These are phyloP conservation scores for Scaptodrosophila latifasciaeformis DNA, from an alignment of 2,888 invertebrate species.

Conservation along the genomic window DNA sequence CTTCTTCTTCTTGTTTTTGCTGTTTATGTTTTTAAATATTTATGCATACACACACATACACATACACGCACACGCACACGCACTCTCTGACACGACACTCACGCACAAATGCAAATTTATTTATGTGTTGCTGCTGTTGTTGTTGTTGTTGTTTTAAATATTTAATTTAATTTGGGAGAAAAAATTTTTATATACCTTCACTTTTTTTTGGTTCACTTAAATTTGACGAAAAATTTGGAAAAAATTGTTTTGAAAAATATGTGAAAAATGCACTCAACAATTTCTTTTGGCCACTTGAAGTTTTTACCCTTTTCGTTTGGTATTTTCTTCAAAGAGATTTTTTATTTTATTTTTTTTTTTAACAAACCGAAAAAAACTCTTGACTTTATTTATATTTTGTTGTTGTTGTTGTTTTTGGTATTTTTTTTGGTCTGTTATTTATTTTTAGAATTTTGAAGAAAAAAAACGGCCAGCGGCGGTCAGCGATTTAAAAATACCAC, in stretches of 20 bases:
- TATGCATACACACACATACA: too few species aligned
- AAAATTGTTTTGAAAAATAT: conserved; percentile 19
- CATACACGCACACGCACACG: too few species aligned
- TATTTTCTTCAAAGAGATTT: neutral
- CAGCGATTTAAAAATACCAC: conserved; percentile 61
- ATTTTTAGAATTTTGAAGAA: conserved; percentile 50
- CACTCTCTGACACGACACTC: too few species aligned
- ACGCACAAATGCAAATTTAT: too few species aligned
- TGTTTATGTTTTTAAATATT: too few species aligned
- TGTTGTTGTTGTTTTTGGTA: conserved; percentile 31
- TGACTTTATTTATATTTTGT: conserved; percentile 17
- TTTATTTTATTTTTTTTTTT: neutral
- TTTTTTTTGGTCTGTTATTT: conserved; percentile 30
- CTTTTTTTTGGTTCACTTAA: neutral
- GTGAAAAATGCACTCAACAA: conserved; percentile 2
- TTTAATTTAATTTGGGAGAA: neutral
- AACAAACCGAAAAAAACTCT: conserved; percentile 28
- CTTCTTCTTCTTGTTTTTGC: too few species aligned
- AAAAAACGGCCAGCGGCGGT: conserved; percentile 41
- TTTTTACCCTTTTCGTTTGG: conserved; percentile 59
- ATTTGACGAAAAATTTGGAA: too few species aligned
- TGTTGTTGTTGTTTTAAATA: conserved; percentile 1
- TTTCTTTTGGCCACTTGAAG: conserved; percentile 53
- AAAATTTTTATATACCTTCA: too few species aligned
- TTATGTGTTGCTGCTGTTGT: too few species aligned